phyloP scores from a whole-genome alignment of 1,140 invertebrate genomes.

The Scaptomyza pallida region DNA sequence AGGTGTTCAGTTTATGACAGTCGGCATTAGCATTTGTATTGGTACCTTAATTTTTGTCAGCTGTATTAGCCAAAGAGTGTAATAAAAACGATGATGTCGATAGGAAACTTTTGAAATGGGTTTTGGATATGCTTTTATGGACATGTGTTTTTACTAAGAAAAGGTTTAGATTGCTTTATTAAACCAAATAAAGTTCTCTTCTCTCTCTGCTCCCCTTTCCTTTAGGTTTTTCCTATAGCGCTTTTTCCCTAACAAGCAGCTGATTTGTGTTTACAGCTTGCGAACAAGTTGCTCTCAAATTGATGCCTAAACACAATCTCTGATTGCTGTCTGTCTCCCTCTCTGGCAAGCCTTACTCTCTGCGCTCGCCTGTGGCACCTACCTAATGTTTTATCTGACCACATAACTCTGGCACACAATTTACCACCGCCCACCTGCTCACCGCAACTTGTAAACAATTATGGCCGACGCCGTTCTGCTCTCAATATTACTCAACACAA shows the following conservation, averaged over 20 bases:
- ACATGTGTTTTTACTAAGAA: no score
- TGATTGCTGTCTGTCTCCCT: conserved; percentile 14
- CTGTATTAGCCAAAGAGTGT: background rate
- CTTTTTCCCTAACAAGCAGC: conserved; percentile 38
- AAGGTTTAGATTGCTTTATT: no score
- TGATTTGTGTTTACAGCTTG: conserved; percentile 71
- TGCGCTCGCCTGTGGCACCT: conserved; percentile 9
- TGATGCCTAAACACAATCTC: conserved; percentile 9
- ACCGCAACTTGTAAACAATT: conserved; percentile 71
- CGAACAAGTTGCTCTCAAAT: conserved; percentile 5
- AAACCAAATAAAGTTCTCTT: no score
- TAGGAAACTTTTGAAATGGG: background rate
- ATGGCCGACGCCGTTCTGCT: conserved; percentile 73
- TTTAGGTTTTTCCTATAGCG: background rate
- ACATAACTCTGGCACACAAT: conserved; percentile 56
- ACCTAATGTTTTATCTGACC: conserved; percentile 35
- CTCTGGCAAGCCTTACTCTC: background rate
- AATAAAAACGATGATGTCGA: conserved; percentile 10
- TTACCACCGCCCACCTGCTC: conserved; percentile 63
- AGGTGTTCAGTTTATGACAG: conserved; percentile 45
- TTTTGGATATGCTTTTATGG: no score
- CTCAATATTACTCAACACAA: conserved; percentile 53
- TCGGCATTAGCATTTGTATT: conserved; percentile 31
- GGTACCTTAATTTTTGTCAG: conserved; percentile 5
- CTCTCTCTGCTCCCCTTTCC: no score